Base-by-base conservation (phyloP, 2,888 invertebrate species). In the Neria commutata region DNA sequence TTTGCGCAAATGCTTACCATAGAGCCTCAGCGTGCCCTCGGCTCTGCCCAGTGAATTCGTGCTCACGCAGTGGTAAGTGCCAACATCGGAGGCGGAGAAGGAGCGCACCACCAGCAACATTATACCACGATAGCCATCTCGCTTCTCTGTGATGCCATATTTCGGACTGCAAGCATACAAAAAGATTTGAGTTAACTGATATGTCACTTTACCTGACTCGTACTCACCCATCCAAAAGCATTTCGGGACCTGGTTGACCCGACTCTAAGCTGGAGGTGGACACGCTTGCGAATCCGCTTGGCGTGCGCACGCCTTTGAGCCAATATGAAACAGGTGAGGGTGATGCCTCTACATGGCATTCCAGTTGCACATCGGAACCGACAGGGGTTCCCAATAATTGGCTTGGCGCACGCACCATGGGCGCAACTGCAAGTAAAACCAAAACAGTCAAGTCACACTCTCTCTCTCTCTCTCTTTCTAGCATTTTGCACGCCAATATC, bases 261-360 rank as follows among this genome's bases (percentile, higher is more conserved):
- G 75, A 62, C 62, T 81, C 82, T 29, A 75, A 68, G 45, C 71
- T 75, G 58, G 73, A 71, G 6, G 69, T 73, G 11, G 78, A 74
- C 2, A 74, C 64, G 52, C 77, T 71, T 45, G 75, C 66, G 61
- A 78, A 79, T 8, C 79, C 78, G 62, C 72, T 81, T n/a, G 81
- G 71, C 11, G 78, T 75, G 29, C 82, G 75, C 1, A 78, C 78
- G 5, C 82, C 82, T 68, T 82, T 82, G 4, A 82, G 68, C 82
- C 82, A 82, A 69, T 82, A 82, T 56, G 81, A 81, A 23, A 82
- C 82, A 8, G 82, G 82, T 8, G 81, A 78, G 17, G 94, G 94
- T 74, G 90, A 92, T 1, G 94, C 94, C 76, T 95, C 94, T 54
- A 94, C 92, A 80, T 90, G 89, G 78, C 95, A 95, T 78, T 93